Evolutionary conservation across 2,797 vertebrate species (phyloP).

Genomic region (Pempheris klunzingeri): DNA sequence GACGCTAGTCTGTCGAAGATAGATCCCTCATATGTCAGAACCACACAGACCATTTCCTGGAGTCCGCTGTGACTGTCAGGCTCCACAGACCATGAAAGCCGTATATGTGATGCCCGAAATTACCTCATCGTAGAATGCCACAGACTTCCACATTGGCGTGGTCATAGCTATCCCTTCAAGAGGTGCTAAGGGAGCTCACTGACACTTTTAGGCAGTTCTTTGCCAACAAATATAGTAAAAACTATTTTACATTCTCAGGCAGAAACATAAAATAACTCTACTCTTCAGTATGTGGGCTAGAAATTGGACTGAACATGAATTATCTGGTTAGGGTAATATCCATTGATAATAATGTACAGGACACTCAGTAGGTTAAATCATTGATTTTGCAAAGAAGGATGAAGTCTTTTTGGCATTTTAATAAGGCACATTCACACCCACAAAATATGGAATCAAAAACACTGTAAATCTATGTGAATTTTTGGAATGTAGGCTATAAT

Average conservation of each 20-base stretch:
- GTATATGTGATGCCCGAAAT: constrained; percentile 61
- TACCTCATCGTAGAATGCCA: constrained; percentile 58
- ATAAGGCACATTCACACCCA: constrained; percentile 3
- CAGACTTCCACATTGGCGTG: constrained; percentile 33
- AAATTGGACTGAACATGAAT: constrained; percentile 39
- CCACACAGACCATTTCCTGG: constrained; percentile 68
- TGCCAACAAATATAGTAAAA: constrained; percentile 44
- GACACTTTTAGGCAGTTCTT: constrained; percentile 27
- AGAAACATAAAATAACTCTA: constrained; percentile 54
- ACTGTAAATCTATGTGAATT: constrained; percentile 32
- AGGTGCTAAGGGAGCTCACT: constrained; percentile 27
- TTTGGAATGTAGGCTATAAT: constrained; percentile 11
- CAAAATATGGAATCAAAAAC: constrained; percentile 35
- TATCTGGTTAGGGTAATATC: too few species aligned
- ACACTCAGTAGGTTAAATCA: constrained; percentile 46
- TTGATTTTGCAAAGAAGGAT: constrained; percentile 43
- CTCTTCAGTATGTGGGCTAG: constrained; percentile 50
- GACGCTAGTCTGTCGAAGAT: constrained; percentile 56
- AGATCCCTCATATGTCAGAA: constrained; percentile 69
- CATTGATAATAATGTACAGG: constrained; percentile 30
- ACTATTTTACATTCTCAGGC: constrained; percentile 46
- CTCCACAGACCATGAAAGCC: constrained; percentile 69
- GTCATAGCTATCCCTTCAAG: constrained; percentile 35
- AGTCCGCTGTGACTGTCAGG: constrained; percentile 68
- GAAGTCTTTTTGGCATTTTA: constrained; percentile 38